Base-by-base conservation (phyloP, 2,888 invertebrate genomes). In the Hypomecis atomaria region DNA sequence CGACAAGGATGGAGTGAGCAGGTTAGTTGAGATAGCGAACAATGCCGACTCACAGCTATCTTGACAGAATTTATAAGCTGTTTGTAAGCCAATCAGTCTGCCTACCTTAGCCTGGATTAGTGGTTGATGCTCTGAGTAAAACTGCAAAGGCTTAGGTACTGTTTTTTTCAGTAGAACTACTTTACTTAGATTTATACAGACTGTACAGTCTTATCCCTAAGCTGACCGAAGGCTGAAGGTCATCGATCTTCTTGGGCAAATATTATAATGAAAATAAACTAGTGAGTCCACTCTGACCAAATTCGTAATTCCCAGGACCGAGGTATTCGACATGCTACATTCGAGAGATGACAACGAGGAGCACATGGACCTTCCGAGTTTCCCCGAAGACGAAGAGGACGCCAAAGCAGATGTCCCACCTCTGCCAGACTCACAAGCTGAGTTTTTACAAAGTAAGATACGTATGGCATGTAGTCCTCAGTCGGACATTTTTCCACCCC, bases 311-410 rank as follows among this genome's bases (percentile, higher is more conserved):
- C 58, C 13, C 73, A 91, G 91, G 60, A 84, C 92, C 0, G 93
- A 93, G 77, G 89, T 93, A 42, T 89, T 92, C 71, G 93, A 93
- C 77, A 91, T 93, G 89, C 83, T 93, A 33, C 90, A 93, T 71
- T 92, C 92, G 1, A 86, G 85, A 33, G 90, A 92, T 48, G 90
- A 92, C 62, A 82, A 85, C 63, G 82, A 82, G 23, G 83, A 86
- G 0, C 88, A 90, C 66, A 72, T 89, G 59, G 90, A 88, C 69
- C 73, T 90, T 59, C 92, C 92, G 0, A 79, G 78, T 33, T 92
- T 92, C 61, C 88, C 92, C 0, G 89, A 92, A 69, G 92, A 92
- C 66, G 70, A 78, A 2, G 90, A 90, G 52, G 87, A 83, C 61
- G 78, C 82, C 2, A 82, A 81, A 43, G 81, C 77, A 4, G 87